phyloP scores from a whole-genome alignment of 2,113 vertebrate species.

The Heterocephalus glaber region DNA sequence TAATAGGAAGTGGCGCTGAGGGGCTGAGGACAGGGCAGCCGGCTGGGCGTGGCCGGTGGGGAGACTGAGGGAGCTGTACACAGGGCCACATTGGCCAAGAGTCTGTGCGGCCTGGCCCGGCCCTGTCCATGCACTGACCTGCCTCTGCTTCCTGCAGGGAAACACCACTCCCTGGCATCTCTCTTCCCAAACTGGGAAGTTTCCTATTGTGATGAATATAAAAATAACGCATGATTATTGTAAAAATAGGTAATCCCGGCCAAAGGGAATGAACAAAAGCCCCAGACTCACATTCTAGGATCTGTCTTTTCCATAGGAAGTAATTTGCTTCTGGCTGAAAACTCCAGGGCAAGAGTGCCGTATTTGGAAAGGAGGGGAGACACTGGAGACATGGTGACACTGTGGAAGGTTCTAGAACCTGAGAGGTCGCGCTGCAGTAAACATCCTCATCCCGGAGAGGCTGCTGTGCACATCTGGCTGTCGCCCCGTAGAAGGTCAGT shows the following conservation, averaged over 20 bases:
- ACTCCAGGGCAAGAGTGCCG: background rate
- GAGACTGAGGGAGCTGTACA: conserved; percentile 17
- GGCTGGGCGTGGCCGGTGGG: background rate
- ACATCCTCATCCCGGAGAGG: background rate
- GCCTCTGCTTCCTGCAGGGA: background rate
- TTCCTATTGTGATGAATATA: conserved; percentile 50
- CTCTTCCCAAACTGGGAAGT: background rate
- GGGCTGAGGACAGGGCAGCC: background rate
- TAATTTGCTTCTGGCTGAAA: background rate
- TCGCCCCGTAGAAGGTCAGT: background rate
- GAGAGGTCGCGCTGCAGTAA: background rate
- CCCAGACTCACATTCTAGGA: conserved; percentile 6
- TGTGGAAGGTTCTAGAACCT: conserved; percentile 47
- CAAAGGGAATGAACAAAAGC: conserved; percentile 46
- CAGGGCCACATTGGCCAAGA: background rate
- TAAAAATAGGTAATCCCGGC: conserved; percentile 50
- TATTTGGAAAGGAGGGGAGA: background rate
- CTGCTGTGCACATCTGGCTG: background rate
- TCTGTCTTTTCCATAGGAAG: background rate
- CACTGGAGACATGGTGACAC: background rate
- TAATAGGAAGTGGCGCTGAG: conserved; percentile 53
- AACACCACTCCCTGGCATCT: background rate
- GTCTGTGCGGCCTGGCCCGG: background rate
- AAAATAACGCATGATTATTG: conserved; percentile 24
- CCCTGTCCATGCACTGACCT: background rate